These are phyloP conservation scores for Anagrus nilaparvatae DNA, from an alignment of 1,140 invertebrate genomes.

Conservation along the genomic window DNA sequence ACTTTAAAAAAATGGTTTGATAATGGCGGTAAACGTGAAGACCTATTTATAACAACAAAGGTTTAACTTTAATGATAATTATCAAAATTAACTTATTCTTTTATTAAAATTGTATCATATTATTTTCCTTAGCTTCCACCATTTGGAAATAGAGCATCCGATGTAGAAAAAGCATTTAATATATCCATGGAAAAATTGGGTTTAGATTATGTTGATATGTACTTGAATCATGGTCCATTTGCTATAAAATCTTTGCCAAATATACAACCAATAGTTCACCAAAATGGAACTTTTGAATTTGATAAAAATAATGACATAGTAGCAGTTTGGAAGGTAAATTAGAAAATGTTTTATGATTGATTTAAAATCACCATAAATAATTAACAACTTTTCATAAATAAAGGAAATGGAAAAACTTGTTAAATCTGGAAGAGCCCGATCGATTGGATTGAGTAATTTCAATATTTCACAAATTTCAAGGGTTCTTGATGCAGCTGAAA, in stretches of 20 bases:
- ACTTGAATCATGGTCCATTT: slow-evolving; percentile 60
- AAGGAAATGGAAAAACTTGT: slow-evolving; percentile 68
- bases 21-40: slow-evolving; percentile 9
- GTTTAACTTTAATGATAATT: slow-evolving; percentile 34
- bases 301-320: slow-evolving; percentile 59
- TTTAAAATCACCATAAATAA: too few relatives aligned
- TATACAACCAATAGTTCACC: slow-evolving; percentile 23
- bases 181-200: slow-evolving; percentile 12
- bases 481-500: slow-evolving; percentile 51
- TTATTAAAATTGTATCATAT: slow-evolving; percentile 62
- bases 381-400: slow-evolving; percentile 19
- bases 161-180: slow-evolving; percentile 6
- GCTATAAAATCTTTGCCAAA: slow-evolving; percentile 58
- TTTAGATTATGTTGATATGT: slow-evolving; percentile 58
- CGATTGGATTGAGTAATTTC: slow-evolving; percentile 73
- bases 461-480: slow-evolving; percentile 56
- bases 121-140: slow-evolving; percentile 43
- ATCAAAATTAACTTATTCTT: slow-evolving; percentile 51
- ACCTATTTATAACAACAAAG: slow-evolving; percentile 14
- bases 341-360: slow-evolving; percentile 13
- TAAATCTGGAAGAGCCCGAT: slow-evolving; percentile 49
- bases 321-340: slow-evolving; percentile 56
- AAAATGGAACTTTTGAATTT: slow-evolving; percentile 38
- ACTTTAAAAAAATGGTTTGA: slow-evolving; percentile 12
- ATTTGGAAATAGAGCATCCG: slow-evolving; percentile 1